A percentile compares a stretch with the other conserved stretches of the same genome.
Conservation (phyloP, 2,888 invertebrate species). For the Oscheius sp. region DNA sequence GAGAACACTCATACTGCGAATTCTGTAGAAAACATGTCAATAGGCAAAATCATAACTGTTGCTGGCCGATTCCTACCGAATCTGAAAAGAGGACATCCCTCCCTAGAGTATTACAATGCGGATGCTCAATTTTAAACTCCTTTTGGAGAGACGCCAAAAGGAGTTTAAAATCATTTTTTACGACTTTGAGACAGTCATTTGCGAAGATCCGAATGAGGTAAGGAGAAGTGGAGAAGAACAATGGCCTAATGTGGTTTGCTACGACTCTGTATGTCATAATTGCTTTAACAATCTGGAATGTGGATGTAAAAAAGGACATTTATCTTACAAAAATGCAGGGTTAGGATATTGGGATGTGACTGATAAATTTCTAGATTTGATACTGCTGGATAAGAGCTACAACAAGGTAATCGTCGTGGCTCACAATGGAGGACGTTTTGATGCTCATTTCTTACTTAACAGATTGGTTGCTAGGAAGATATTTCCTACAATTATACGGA, state of each 20-base stretch:
- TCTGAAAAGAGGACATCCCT: background rate
- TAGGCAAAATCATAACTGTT: background rate
- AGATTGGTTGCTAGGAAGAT: conserved; percentile 5
- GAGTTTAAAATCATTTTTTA: background rate
- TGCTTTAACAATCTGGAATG: conserved; percentile 4
- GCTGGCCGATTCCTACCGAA: background rate
- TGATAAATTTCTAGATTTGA: background rate
- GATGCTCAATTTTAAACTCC: no score
- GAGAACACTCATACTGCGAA: background rate
- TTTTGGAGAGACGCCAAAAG: no score
- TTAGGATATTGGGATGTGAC: background rate
- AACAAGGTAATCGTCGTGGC: background rate
- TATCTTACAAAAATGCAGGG: background rate
- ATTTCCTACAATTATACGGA: background rate
- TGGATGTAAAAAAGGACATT: background rate
- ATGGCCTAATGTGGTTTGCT: conserved; percentile 4
- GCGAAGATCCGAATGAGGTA: background rate
- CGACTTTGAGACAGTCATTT: conserved; percentile 9
- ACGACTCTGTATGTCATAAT: background rate
- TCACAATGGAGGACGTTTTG: conserved; percentile 1
- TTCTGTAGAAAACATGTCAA: background rate
- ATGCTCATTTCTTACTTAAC: background rate
- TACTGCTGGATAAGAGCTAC: background rate
- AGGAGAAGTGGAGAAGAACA: background rate
- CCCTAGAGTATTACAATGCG: no score